Percentiles rank a stretch among this genome's conserved stretches.
These are phyloP conservation scores for Chaetodon trifascialis DNA, from an alignment of 2,113 vertebrate genomes.

Conservation along the genomic window DNA sequence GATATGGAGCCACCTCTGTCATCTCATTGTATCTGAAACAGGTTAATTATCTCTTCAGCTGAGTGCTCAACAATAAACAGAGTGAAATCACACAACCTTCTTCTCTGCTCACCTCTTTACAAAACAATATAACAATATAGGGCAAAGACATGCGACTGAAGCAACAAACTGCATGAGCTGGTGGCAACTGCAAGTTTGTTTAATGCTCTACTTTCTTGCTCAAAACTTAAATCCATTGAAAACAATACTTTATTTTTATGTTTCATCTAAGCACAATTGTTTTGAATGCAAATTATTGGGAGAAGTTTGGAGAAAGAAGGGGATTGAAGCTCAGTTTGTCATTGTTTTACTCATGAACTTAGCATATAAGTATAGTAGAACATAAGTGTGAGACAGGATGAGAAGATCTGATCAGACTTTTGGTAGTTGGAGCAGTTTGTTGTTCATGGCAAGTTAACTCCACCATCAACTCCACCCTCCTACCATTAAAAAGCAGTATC, in stretches of 20 bases:
- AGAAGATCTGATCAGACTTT: neutral
- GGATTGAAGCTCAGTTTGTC: neutral
- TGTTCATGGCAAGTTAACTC: too few relatives aligned
- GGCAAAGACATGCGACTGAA: constrained; percentile 5
- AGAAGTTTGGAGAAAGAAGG: neutral
- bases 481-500: too few relatives aligned
- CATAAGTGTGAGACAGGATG: neutral
- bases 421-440: too few relatives aligned
- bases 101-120: constrained; percentile 9
- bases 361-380: neutral
- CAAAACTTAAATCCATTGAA: neutral
- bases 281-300: neutral
- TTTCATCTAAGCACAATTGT: too few relatives aligned
- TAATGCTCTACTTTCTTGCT: neutral
- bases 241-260: neutral
- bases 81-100: constrained; percentile 22
- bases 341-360: neutral
- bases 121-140: neutral
- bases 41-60: constrained; percentile 41
- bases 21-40: constrained; percentile 18
- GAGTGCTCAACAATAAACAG: constrained; percentile 42
- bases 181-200: neutral
- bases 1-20: constrained; percentile 43
- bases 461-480: too few relatives aligned
- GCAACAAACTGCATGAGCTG: neutral